Conservation (phyloP, 2,888 invertebrate species). For the Rotaria socialis region DNA sequence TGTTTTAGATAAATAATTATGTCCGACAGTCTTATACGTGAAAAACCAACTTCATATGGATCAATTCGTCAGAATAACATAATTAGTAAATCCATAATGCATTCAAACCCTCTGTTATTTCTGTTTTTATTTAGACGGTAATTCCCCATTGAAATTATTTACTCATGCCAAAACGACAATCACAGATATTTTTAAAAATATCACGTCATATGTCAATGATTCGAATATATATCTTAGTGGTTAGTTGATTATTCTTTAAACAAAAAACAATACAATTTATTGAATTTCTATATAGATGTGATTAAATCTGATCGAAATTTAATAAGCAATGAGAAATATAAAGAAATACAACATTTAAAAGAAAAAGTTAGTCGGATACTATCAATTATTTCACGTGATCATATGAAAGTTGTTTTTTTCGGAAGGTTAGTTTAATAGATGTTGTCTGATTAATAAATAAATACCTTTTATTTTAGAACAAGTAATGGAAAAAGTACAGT, state of each 20-base stretch:
- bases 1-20: not conserved
- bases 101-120: not conserved
- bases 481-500: conserved; percentile 99
- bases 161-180: conserved; percentile 42
- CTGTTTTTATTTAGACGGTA: not conserved
- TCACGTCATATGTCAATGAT: not conserved
- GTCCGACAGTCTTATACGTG: not conserved
- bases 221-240: not conserved
- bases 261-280: not conserved
- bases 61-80: not conserved
- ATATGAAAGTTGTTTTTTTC: conserved; percentile 47
- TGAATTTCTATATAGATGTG: not conserved
- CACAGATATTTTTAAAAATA: conserved; percentile 34
- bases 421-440: not conserved
- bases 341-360: conserved; percentile 36
- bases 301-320: conserved; percentile 2
- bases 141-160: conserved; percentile 42
- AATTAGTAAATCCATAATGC: not conserved
- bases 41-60: not conserved
- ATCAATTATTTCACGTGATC: conserved; percentile 45
- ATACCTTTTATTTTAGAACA: conserved; percentile 66
- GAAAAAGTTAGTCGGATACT: conserved; percentile 41
- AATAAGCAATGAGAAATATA: not conserved
- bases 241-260: not conserved
- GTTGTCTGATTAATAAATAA: not conserved